Evolutionary conservation across 1,140 invertebrate genomes (phyloP), one percentile per base, ranked within the genome.

Genomic region (Musca domestica): DNA sequence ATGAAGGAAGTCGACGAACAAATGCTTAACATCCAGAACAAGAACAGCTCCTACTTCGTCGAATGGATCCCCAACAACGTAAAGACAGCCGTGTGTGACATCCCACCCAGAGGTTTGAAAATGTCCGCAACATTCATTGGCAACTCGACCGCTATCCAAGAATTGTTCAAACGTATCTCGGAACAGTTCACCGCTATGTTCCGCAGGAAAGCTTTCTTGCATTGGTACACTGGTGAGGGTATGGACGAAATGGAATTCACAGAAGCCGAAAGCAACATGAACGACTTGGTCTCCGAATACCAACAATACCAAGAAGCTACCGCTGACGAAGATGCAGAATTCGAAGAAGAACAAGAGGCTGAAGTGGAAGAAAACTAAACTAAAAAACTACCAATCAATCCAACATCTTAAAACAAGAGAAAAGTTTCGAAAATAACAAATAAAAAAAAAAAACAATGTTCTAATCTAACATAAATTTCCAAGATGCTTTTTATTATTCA

Each of bases 211-310:
- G 92, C 80, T 77, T 82, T 82, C 80, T 80, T 82, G 74, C 95
- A 96, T 83, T 90, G 88, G 88, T 90, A 90, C 76, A 93, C 90
- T 71, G 90, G 90, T 23, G 92, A 94, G 76, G 92, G 92, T 69
- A 94, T 94, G 92, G 92, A 94, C 71, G 91, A 93, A 76, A 88
- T 88, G 84, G 92, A 95, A 81, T 94, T 94, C 84, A 92, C 89
- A 58, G 91, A 93, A 76, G 91, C 92, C 3, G 88, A 89, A 78
- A 87, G 86, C 85, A 87, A 92, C 87, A 87, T 91, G 91, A 88
- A 93, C 81, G 93, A 95, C 80, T 83, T 95, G 70, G 88, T 93
- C 9, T 89, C 88, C 20, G 92, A 94, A 80, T 95, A 95, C 82
- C 94, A 95, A 83, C 93, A 95, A 82, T 96, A 96, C 86, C 93